Conservation (phyloP, 2,888 invertebrate genomes). For the Eupithecia insigniata region DNA sequence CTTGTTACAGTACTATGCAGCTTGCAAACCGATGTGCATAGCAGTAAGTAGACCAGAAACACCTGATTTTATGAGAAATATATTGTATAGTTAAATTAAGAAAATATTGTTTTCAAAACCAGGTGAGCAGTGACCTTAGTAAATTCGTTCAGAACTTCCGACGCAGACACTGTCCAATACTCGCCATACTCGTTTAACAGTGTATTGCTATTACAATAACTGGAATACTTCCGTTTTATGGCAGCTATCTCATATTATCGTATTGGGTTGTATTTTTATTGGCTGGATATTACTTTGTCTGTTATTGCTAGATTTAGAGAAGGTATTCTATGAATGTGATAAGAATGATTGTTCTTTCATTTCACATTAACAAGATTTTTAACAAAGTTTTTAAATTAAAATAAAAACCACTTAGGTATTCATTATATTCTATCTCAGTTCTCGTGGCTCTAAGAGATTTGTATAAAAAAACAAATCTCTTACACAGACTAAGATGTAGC, state of each 20-base stretch:
- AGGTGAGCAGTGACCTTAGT: conserved; percentile 6
- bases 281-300: conserved; percentile 33
- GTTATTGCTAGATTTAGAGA: neutral
- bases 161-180: conserved; percentile 22
- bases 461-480: no score
- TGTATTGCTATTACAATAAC: conserved; percentile 47
- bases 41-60: neutral
- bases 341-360: no score
- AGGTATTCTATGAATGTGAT: neutral
- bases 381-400: no score
- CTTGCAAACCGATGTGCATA: neutral
- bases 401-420: no score
- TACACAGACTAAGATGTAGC: no score
- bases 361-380: neutral
- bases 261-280: conserved; percentile 44
- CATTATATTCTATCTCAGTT: no score
- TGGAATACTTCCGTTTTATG: conserved; percentile 45
- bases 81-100: no score
- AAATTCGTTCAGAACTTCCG: conserved; percentile 34
- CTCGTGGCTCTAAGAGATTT: no score
- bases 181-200: conserved; percentile 41
- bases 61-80: no score
- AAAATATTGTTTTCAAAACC: no score
- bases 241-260: conserved; percentile 42
- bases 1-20: neutral